Conservation (phyloP, 1,140 invertebrate genomes). For the Acromyrmex echinatior region DNA sequence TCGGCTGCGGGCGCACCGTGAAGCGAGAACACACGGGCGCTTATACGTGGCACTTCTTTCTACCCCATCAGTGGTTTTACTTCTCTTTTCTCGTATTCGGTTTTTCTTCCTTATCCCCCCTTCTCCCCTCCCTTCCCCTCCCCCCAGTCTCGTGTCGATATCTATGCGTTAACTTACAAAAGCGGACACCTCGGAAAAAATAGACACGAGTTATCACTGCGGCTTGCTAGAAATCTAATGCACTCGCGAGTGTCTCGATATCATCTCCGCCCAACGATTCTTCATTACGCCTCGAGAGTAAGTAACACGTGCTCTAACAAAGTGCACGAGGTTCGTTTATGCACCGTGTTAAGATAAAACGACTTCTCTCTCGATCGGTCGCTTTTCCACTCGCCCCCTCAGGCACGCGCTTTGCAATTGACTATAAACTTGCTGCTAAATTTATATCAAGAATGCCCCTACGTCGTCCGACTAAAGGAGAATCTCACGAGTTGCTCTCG, state of each 20-base stretch:
- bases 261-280: constrained; percentile 36
- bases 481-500: neutral
- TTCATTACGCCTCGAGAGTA: constrained; percentile 52
- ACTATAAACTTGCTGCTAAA: constrained; percentile 69
- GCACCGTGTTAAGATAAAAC: constrained; percentile 36
- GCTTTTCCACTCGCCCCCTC: neutral
- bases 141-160: constrained; percentile 60
- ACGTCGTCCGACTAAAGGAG: constrained; percentile 7
- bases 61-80: constrained; percentile 63
- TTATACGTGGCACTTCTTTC: constrained; percentile 80
- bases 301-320: constrained; percentile 68
- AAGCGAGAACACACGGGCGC: constrained; percentile 78
- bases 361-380: neutral
- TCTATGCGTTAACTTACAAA: constrained; percentile 78
- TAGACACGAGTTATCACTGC: constrained; percentile 64
- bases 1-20: constrained; percentile 78
- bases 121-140: neutral
- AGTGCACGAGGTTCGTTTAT: constrained; percentile 47
- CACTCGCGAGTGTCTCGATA: neutral
- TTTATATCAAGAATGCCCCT: constrained; percentile 59
- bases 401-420: constrained; percentile 67
- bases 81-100: constrained; percentile 40
- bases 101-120: neutral
- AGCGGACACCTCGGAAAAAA: constrained; percentile 74
- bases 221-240: constrained; percentile 39